A percentile compares a stretch with the other conserved stretches of the same genome.
phyloP scores from a whole-genome alignment of 1,140 invertebrate species.

The Ostrea edulis region DNA sequence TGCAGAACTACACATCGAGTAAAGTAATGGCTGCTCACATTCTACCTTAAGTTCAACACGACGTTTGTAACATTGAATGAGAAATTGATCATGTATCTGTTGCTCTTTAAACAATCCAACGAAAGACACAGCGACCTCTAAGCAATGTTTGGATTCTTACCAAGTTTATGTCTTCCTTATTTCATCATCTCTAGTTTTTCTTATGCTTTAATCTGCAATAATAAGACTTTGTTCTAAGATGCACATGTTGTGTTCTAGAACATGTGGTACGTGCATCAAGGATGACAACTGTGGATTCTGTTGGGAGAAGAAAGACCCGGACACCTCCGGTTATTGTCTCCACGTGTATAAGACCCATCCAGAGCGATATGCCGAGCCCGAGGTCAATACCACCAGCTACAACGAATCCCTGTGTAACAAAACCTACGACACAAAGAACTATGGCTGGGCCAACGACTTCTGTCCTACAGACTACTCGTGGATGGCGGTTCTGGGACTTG shows the following conservation, averaged over 20 bases:
- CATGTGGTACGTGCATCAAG: constrained; percentile 79
- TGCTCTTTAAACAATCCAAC: no score
- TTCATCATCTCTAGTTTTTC: no score
- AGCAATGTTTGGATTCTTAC: no score
- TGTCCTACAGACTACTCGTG: constrained; percentile 81
- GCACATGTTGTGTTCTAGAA: constrained; percentile 63
- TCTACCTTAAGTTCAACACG: no score
- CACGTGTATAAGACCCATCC: constrained; percentile 60
- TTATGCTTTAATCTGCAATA: no score
- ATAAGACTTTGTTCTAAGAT: no score
- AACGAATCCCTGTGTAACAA: constrained; percentile 60
- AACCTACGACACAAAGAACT: constrained; percentile 44
- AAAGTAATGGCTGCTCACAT: no score
- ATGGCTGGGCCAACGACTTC: constrained; percentile 79
- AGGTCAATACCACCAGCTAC: constrained; percentile 20
- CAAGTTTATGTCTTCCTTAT: no score
- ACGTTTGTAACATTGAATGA: no score
- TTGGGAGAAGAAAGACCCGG: constrained; percentile 65
- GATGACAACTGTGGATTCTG: constrained; percentile 80
- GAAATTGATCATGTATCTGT: no score
- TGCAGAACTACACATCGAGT: no score
- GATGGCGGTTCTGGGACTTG: constrained; percentile 81
- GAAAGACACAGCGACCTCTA: no score
- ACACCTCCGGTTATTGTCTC: constrained; percentile 63
- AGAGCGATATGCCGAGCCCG: constrained; percentile 61